A percentile compares a stretch with the other conserved stretches of the same genome.
phyloP scores from a whole-genome alignment of 2,888 invertebrate genomes.

The Rhagium mordax region DNA sequence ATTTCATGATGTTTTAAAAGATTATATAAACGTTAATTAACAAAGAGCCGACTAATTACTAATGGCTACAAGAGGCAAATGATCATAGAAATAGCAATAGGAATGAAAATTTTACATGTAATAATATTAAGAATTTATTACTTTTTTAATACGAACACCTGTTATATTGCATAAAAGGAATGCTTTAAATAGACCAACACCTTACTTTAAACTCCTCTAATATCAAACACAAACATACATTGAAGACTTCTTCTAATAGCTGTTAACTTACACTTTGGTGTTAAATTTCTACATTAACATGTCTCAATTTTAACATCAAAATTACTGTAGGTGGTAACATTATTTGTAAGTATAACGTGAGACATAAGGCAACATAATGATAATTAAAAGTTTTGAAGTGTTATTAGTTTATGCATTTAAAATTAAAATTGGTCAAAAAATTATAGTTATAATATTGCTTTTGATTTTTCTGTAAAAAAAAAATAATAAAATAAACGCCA shows the following conservation, averaged over 20 bases:
- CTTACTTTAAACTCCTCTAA: constrained; percentile 37
- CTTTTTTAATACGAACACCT: constrained; percentile 39
- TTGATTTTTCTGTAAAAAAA: no score
- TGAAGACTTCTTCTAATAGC: constrained; percentile 42
- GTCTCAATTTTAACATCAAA: constrained; percentile 14
- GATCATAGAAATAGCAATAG: constrained; percentile 11
- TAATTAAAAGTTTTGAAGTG: no score
- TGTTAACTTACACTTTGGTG: constrained; percentile 54
- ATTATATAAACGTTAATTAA: constrained; percentile 34
- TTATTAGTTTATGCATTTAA: no score
- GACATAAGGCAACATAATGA: no score
- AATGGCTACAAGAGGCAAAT: constrained; percentile 26
- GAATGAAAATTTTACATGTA: constrained; percentile 19
- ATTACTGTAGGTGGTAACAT: not conserved
- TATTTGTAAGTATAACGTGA: no score
- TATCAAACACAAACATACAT: constrained; percentile 43
- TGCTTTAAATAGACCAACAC: constrained; percentile 41
- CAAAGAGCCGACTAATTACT: constrained; percentile 34
- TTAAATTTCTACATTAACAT: constrained; percentile 50
- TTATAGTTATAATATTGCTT: no score
- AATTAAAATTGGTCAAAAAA: no score
- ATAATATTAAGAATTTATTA: constrained; percentile 14
- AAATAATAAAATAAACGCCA: no score
- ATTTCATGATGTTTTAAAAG: constrained; percentile 28
- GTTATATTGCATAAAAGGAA: constrained; percentile 38